Evolutionary conservation across 2,888 invertebrate species (phyloP), one percentile per base, ranked within the genome.

Genomic region (Celastrina argiolus): DNA sequence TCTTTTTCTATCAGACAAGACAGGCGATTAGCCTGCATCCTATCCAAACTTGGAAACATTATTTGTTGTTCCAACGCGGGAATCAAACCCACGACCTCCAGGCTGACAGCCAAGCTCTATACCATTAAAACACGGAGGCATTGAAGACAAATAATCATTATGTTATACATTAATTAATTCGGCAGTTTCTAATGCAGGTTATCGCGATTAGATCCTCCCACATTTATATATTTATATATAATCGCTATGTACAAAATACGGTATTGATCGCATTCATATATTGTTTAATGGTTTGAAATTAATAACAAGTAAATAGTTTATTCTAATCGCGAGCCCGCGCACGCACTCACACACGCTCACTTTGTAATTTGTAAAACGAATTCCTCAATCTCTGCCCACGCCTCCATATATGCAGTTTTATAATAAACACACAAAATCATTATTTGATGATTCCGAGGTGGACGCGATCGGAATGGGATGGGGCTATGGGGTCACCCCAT

Each of bases 391-490:
- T 74, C 68, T 67, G 70, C 56, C 71, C 69, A 67, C 66, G 65
- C 67, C 68, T 69, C 68, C 68, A 73, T 72, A 72, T 70, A 72
- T 72, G 69, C 73, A 74, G 82, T 88, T 90, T 89, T 87, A 89
- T 89, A 82, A 86, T 88, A 86, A 87, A 86, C 84, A 84, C 81
- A 81, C 81, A 82, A 88, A 89, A 91, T 90, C 87, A 91, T 91
- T 91, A 90, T 88, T 89, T 88, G 91, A 91, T 90, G 91, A 91
- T 89, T 88, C 80, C 82, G 84, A 80, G 87, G 87, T 78, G 80
- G 77, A 79, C 80, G 84, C 80, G 85, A 80, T 78, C 81, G 84
- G 87, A 79, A 79, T 81, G 85, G 79, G 87, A 51, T 22, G 51
- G 72, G 77, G 79, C 70, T 34, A 18, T 76, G 73, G 78, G 76